phyloP scores from a whole-genome alignment of 2,888 invertebrate species.

The Schrankia costaestrigalis region DNA sequence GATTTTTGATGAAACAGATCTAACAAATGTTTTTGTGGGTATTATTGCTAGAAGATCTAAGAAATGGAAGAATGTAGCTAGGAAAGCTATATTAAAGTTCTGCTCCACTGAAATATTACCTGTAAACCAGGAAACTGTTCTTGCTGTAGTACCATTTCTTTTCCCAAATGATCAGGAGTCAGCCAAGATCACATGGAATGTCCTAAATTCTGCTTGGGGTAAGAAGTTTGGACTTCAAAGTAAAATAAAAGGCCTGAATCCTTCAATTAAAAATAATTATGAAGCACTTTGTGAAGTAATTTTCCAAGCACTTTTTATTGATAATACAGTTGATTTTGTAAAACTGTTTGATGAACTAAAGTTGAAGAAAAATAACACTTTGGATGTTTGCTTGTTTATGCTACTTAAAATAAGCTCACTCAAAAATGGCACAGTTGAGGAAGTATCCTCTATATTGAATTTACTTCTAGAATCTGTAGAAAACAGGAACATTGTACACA shows the following conservation, averaged over 20 bases:
- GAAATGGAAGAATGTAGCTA: conserved; percentile 65
- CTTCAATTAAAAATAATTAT: conserved; percentile 37
- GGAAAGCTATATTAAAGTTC: conserved; percentile 67
- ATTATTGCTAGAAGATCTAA: conserved; percentile 69
- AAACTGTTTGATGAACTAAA: conserved; percentile 48
- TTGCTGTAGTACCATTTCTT: conserved; percentile 82
- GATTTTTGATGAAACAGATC: conserved; percentile 62
- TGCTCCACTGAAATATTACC: conserved; percentile 62
- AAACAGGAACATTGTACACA: conserved; percentile 52
- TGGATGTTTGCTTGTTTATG: conserved; percentile 61
- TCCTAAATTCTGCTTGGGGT: conserved; percentile 63
- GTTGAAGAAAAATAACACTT: conserved; percentile 51
- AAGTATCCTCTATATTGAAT: conserved; percentile 61
- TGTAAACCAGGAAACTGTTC: conserved; percentile 79
- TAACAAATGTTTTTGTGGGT: conserved; percentile 71
- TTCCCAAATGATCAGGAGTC: conserved; percentile 73
- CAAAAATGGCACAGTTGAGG: conserved; percentile 52
- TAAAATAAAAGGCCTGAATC: conserved; percentile 34
- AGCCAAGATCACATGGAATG: conserved; percentile 49
- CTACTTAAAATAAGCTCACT: conserved; percentile 69
- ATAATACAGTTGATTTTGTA: conserved; percentile 44
- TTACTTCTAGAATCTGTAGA: conserved; percentile 65
- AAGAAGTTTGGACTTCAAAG: conserved; percentile 48
- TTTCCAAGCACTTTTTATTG: conserved; percentile 55
- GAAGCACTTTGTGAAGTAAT: conserved; percentile 48